Base-by-base conservation (phyloP, 2,113 vertebrate species). In the Oryzias melastigma region DNA sequence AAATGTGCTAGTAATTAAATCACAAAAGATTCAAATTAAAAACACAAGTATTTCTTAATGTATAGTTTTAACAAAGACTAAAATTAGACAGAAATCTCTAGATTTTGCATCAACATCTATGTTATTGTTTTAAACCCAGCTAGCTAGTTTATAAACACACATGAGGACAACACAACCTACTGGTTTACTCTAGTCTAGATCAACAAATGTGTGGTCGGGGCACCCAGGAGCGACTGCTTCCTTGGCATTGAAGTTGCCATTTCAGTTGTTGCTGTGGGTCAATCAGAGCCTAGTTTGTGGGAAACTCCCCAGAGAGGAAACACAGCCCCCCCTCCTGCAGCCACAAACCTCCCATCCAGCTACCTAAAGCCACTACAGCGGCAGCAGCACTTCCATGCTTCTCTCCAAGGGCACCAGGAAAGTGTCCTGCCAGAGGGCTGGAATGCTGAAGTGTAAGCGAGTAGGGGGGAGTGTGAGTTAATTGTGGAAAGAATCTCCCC, bases 401-500 rank as follows among this genome's bases (percentile, higher is more conserved):
- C 64, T 73, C 73, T 71, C 40, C 77, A 83, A 75, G 71, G 74
- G 55, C 71, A 68, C 59, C 62, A 44, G 55, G 60, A 69, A 60
- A 42, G 60, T 71, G 75, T 74, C 60, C 63, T 83, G 75, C 65
- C 77, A 83, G 77, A 45, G 66, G 44, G 61, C 71, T 71, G 83
- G 88, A 89, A 87, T 89, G 75, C 75, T 82, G 49, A 57, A 80
- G 78, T 76, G 73, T 81, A 76, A 75, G 84, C 84, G 73, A 83
- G 81, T 64, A 25, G 72, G 62, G 35, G 76, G 80, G 76, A 58
- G 81, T 43, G 80, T 62, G 76, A 85, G 86, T 85, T 89, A 88
- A 85, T 85, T 89, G 86, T 83, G 83, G 86, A 88, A 87, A 88
- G 78, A 89, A 87, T 88, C 80, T 87, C 65, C 81, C 77, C 60